Base-by-base conservation (phyloP, 2,113 vertebrate genomes). In the Neofelis nebulosa region DNA sequence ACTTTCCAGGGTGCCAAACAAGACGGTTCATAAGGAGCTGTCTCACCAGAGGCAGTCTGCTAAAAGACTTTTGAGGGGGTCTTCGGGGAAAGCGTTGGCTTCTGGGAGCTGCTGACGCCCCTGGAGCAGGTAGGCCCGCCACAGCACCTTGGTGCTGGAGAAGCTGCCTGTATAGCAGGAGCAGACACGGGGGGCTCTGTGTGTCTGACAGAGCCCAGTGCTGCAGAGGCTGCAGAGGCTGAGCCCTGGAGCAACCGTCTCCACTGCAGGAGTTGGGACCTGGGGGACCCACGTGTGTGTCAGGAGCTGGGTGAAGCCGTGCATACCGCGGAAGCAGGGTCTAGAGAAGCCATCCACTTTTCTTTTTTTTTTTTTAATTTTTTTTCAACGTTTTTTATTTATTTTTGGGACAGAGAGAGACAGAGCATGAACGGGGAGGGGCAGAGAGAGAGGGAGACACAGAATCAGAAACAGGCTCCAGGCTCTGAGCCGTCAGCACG, bases 201-300 rank as follows among this genome's bases (percentile, higher is more conserved):
- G 25, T 27, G 5, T 11, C 31, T 14, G 52, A 25, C 11, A 21
- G 19, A 57, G 7, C 65, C 18, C 1, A 38, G 36, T 15, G 4
- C 76, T 41, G 79, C n/a, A 41, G 55, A 16, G 38, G 36, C 41
- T 19, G 45, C 29, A 7, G n/a, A 33, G n/a, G 9, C 63, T 27
- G 14, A 16, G 48, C 33, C 1, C 48, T 50, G 25, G 31, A 36
- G 41, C 65, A 16, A 8, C 25, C 68, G 16, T 29, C 27, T 11
- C 16, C 4, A 1, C 38, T 3, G 10, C n/a, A 45, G 36, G 33
- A 61, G 25, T 21, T 48, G 27, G 31, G 36, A 29, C 3, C 31
- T 5, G 41, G 12, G n/a, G 57, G 36, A 16, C 14, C 25, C 4
- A 7, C 27, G 0, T 2, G 1, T 21, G 33, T 5, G 23, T 8